Evolutionary conservation across 2,113 vertebrate genomes (phyloP), one percentile per base, ranked within the genome.

Genomic region (Phaethon lepturus): DNA sequence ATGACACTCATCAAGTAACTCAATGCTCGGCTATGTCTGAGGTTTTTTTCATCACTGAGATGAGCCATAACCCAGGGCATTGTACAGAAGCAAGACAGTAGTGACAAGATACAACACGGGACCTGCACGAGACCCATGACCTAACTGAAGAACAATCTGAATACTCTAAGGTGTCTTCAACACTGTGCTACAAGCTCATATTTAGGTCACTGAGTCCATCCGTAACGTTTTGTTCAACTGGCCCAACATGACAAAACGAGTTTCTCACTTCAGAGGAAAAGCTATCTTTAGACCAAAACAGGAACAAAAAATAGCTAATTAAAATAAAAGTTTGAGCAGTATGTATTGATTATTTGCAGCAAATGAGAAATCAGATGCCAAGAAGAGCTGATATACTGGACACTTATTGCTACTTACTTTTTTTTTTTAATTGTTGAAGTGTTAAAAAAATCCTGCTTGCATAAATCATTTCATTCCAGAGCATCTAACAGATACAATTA

Each of bases 151-250:
- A 59, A 40, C 58, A 86, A 93, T 59, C 33, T 69, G 29, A 69
- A 44, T 8, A 26, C 55, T 17, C 3, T 14, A 7, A 71, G 13
- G 22, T 29, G 26, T 29, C 53, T 17, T 23, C 31, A n/a, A 25
- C 0, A 0, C 5, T 8, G 3, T 4, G 13, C 31, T 60, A 49
- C 1, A 0, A 72, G 40, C 47, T 64, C 24, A 1, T 0, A 3
- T 44, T 55, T 18, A 38, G 60, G 24, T 20, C 77, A 49, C 12
- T 7, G 4, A 69, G 53, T 50, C 58, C 59, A 58, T 9, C 45
- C 66, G 6, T 4, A 80, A 63, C 13, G 18, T 38, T 85, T 76
- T 38, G 67, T 47, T 71, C 49, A 66, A 8, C 15, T 47, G 31
- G 10, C 24, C 49, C 45, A 82, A 33, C 7, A 4, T 0, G 7